Conservation (phyloP, 2,113 vertebrate genomes). For the Podarcis raffonei region DNA sequence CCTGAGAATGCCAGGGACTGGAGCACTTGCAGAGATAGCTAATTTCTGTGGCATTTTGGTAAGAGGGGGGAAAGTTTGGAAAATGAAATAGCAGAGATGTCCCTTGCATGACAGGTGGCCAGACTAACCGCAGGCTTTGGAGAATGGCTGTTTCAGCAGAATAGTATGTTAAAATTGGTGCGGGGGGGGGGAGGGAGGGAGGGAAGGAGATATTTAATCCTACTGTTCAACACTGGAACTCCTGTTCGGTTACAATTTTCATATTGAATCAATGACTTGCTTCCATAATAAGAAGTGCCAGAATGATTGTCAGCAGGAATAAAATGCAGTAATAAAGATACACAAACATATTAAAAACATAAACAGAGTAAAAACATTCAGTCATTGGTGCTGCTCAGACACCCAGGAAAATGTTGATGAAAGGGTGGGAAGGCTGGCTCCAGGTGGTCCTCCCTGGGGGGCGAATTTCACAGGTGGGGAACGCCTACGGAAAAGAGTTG, state of each 20-base stretch:
- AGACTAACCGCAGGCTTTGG: constrained; percentile 1
- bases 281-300: background rate
- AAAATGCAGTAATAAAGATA: too few species aligned
- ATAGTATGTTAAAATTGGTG: background rate
- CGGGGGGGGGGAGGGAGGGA: background rate
- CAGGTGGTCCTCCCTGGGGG: too few species aligned
- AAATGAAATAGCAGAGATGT: background rate
- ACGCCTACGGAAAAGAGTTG: too few species aligned
- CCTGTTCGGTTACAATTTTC: too few species aligned
- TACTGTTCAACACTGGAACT: background rate
- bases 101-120: background rate
- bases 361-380: too few species aligned
- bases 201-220: background rate
- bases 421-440: too few species aligned
- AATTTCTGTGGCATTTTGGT: background rate
- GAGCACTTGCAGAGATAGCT: background rate
- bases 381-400: too few species aligned
- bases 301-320: too few species aligned
- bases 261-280: background rate
- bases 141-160: background rate
- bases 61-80: background rate
- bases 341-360: too few species aligned
- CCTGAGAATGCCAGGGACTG: constrained; percentile 3
- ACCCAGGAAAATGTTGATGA: too few species aligned
- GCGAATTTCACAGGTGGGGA: too few species aligned